Base-by-base conservation (phyloP, 2,888 invertebrate species). In the Uropetala carovei region DNA sequence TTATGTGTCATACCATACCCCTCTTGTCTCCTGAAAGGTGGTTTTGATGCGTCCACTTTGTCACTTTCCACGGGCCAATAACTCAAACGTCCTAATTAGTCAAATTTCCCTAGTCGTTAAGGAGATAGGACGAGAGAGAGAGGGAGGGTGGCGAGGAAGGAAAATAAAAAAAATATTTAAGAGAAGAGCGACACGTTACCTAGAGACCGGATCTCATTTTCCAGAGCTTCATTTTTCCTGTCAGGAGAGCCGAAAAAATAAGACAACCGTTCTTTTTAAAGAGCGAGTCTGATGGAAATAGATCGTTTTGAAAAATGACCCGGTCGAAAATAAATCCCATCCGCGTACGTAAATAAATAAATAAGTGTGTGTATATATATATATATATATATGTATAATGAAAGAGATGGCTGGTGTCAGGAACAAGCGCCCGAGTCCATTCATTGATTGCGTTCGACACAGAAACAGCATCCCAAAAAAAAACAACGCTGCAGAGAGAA, bases 401-500 rank as follows among this genome's bases (percentile, higher is more conserved):
- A 75, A 27, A 75, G 75, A 18, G 60, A 86, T 9, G 30, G 64
- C 30, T 0, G 85, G 64, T 64, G 89, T 89, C 89, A 89, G 89
- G n/a, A 89, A 89, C 89, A 89, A 89, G 64, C 43, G 64, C 89
- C 30, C 18, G 43, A 89, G 64, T 89, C 64, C 43, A 89, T 89
- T 89, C 56, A 89, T 89, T 89, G 89, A 89, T 64, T 30, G 64
- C 30, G 68, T 43, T 56, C 64, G 30, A 89, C 60, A 89, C 11
- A 60, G 27, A 64, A 89, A 11, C 27, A 68, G 43, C 43, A 18
- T 30, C 64, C 10, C 5, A 43, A 64, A 64, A 89, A 64, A 30
- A 64, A 30, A 43, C 22, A 13, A 13, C 22, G 75, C 11, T n/a
- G 75, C 10, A 22, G 75, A 75, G 27, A 13, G n/a, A n/a, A n/a